Evolutionary conservation across 2,797 vertebrate genomes (phyloP), one percentile per base, ranked within the genome.

Genomic region (Amphiprion clarkii): DNA sequence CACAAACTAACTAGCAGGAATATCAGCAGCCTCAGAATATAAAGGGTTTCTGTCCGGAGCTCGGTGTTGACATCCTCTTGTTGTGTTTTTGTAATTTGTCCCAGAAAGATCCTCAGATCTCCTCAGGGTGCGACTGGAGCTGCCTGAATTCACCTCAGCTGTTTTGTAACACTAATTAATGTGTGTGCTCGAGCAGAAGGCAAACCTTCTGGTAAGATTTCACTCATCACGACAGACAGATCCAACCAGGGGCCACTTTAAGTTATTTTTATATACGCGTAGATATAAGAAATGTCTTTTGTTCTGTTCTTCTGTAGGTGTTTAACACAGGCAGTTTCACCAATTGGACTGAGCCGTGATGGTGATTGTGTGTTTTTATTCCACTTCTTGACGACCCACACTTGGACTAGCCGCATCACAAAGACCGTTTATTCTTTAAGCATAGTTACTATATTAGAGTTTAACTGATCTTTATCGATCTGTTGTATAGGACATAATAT

Each of bases 51-150:
- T 17, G 46, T 44, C 42, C 36, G 10, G 36, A 39, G 36, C 36
- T 44, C 14, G 11, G 3, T 25, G 9, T 9, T 70, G 67, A 70
- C 1, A 48, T 53, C 12, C 2, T 60, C 36, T 2, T 71, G 16
- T 23, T 31, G 16, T 29, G 63, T 62, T 61, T 48, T 7, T 67
- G 2, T 46, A 2, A 1, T 75, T 57, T 70, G 12, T 56, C 42
- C 16, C 83, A 85, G 86, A 81, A 27, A 0, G 63, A 81, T 62
- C 77, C 73, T 27, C 71, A 46, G 74, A 79, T 77, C 81, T 88
- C 78, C 82, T 89, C 87, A 82, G 87, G 85, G 75, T 64, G 64
- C 12, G 48, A 72, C 65, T 6, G 23, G 67, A 66, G 64, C 74
- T 33, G 67, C 71, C 39, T 39, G 65, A 77, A 70, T 81, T 81